Percentiles rank a stretch among this genome's conserved stretches.
Evolutionary conservation across 2,888 invertebrate species (phyloP).

Genomic region (Gastracanthus pulcherrimus): DNA sequence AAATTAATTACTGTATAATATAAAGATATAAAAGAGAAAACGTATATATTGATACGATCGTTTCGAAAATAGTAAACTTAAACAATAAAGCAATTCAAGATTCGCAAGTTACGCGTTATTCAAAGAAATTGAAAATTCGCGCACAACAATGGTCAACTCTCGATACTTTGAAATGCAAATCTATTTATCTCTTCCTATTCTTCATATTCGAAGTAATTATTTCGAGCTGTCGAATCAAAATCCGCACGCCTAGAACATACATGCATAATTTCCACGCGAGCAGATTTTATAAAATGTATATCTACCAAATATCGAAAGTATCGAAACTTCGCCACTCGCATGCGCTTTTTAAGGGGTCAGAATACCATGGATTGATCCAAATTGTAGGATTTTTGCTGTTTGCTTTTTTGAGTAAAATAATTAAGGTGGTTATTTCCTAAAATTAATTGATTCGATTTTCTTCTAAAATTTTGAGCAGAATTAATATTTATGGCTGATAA

Average conservation of each 20-base stretch:
- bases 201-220: neutral
- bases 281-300: too few relatives aligned
- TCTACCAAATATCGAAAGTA: neutral
- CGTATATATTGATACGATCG: constrained; percentile 8
- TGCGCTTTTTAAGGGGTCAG: too few relatives aligned
- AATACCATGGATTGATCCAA: too few relatives aligned
- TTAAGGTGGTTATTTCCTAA: too few relatives aligned
- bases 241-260: neutral
- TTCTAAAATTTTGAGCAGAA: too few relatives aligned
- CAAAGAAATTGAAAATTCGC: constrained; percentile 15
- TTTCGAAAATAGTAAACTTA: constrained; percentile 2
- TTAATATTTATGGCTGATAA: too few relatives aligned
- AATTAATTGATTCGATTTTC: too few relatives aligned
- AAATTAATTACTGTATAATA: constrained; percentile 41
- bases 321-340: too few relatives aligned
- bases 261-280: too few relatives aligned
- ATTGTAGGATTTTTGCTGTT: too few relatives aligned
- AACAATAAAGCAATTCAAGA: neutral
- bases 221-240: neutral
- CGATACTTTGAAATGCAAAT: neutral
- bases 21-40: constrained; percentile 45
- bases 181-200: neutral
- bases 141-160: neutral
- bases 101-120: neutral
- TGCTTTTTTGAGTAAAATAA: too few relatives aligned